phyloP scores from a whole-genome alignment of 1,140 invertebrate genomes.

The Mylabris phalerata region DNA sequence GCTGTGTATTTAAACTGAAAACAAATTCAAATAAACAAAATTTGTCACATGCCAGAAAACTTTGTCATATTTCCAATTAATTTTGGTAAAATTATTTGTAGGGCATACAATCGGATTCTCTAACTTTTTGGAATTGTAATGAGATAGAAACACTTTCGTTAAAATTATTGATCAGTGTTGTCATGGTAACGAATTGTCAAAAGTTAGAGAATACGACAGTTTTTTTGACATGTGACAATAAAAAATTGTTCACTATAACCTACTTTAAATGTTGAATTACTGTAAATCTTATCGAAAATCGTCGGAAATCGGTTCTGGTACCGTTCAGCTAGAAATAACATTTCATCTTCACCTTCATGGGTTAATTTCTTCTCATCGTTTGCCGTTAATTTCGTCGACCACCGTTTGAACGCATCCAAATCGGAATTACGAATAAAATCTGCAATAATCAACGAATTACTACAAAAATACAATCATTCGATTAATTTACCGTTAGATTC shows the following conservation, averaged over 20 bases:
- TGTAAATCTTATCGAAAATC: slow-evolving; percentile 51
- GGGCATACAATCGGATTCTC: no score
- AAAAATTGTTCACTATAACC: slow-evolving; percentile 14
- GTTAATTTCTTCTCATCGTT: slow-evolving; percentile 49
- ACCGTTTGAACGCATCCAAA: slow-evolving; percentile 45
- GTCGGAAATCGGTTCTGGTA: slow-evolving; percentile 57
- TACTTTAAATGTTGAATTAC: slow-evolving; percentile 53
- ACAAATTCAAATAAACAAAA: no score
- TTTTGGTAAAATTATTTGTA: no score
- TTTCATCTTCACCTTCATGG: slow-evolving; percentile 59
- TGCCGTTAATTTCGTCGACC: slow-evolving; percentile 44
- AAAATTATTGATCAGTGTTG: no score
- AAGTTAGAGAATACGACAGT: no score
- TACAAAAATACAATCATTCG: slow-evolving; percentile 17
- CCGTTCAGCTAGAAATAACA: slow-evolving; percentile 56
- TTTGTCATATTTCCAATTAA: no score
- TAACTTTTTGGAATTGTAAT: no score
- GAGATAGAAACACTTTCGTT: no score
- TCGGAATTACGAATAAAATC: slow-evolving; percentile 23
- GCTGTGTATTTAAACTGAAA: slow-evolving; percentile 64
- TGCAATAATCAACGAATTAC: slow-evolving; percentile 8
- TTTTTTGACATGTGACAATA: slow-evolving; percentile 27
- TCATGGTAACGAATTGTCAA: no score
- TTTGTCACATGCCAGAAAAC: no score
- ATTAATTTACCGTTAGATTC: slow-evolving; percentile 12